Conservation (phyloP, 2,113 vertebrate species). For the Pithys albifrons region DNA sequence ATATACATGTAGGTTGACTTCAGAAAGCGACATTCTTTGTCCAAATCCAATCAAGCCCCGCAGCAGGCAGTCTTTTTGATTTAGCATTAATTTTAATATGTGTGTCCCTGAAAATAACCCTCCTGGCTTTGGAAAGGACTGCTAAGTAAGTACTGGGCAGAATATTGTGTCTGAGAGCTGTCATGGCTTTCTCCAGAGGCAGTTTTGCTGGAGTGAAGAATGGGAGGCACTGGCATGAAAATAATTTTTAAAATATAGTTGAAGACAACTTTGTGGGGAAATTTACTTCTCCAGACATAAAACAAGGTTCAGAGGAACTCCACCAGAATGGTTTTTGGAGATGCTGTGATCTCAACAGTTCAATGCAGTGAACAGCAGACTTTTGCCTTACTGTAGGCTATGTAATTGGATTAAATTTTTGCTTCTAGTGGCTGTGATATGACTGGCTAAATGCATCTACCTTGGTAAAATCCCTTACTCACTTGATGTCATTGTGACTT, state of each 20-base stretch:
- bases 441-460: background rate
- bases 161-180: background rate
- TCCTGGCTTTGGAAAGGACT: conserved; percentile 32
- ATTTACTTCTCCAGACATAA: background rate
- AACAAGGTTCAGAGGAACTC: background rate
- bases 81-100: conserved; percentile 33
- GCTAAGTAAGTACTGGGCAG: background rate
- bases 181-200: background rate
- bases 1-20: background rate
- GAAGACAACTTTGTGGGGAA: background rate
- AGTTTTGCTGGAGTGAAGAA: background rate
- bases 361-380: background rate
- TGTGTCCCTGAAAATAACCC: conserved; percentile 17
- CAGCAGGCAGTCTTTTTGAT: conserved; percentile 24
- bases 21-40: conserved; percentile 39
- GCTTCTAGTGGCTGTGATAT: background rate
- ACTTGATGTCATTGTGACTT: background rate
- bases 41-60: conserved; percentile 38
- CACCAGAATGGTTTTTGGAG: background rate
- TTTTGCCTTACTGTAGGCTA: background rate
- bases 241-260: background rate
- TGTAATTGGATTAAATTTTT: background rate
- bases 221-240: background rate
- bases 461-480: background rate
- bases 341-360: background rate